Evolutionary conservation across 2,113 vertebrate species (phyloP), one percentile per base, ranked within the genome.

Genomic region (Callionymus lyra): DNA sequence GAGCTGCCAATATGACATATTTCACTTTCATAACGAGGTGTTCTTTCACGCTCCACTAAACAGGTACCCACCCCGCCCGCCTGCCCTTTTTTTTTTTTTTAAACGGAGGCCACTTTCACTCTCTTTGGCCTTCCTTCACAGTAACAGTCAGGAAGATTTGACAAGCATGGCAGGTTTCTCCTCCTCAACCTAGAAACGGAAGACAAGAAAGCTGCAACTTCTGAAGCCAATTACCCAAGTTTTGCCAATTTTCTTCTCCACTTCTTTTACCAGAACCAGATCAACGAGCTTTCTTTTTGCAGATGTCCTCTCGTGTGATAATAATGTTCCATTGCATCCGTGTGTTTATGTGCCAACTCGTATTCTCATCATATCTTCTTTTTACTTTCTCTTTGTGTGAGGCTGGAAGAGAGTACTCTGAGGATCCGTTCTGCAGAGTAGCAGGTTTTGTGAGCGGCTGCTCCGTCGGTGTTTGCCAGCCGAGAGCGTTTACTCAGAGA

Each of bases 151-250:
- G 57, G 59, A 46, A 65, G 62, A 74, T 75, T 74, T 82, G 79
- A 84, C 82, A 82, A 75, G 68, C 73, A 64, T 55, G 74, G 72
- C 77, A 84, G 77, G 70, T 81, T 80, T 76, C 64, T 62, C 46
- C 65, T 45, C 51, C 67, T 58, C 66, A 56, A 62, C 35, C 50
- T 37, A 16, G 47, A 65, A 71, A 73, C 54, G 57, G 61, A 72
- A 64, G 74, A 65, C 47, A 60, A 62, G 59, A 63, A 63, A 65
- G 66, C 41, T 51, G 56, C 64, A 73, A 76, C 74, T 70, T 71
- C 58, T 74, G 68, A 72, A 76, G 70, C 71, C 76, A 84, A 80
- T 82, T 79, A 80, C 63, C 73, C 66, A 64, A 76, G 44, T 80
- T 72, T 68, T 55, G 43, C 39, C 62, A 69, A 50, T 74, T 76